Base-by-base conservation (phyloP, 2,888 invertebrate species). In the Drosophila maculinotata region DNA sequence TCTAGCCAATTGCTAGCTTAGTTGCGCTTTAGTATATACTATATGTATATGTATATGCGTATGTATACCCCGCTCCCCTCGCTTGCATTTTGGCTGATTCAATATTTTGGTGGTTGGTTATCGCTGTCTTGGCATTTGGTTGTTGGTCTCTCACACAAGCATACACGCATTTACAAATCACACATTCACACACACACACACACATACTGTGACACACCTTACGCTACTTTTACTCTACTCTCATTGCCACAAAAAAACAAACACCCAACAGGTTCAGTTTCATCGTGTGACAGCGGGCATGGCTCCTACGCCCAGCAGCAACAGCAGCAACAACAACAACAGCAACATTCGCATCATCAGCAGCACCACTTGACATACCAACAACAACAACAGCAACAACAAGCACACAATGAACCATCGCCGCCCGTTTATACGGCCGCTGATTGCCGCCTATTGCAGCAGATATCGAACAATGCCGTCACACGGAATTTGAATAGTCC, bases 251-350 rank as follows among this genome's bases (percentile, higher is more conserved):
- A 47, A 59, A 66, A 44, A 31, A 17, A 28, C 48, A 65, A 66
- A 69, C 66, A 64, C 59, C 62, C 79, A 80, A 82, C 68, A 94
- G 96, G 96, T 91, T 97, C 97, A 83, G 96, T 97, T 89, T 97
- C 97, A 84, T 97, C 97, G 88, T 97, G 97, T 92, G 97, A 97
- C 93, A 96, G 96, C 90, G 97, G 97, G 88, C 96, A 96, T 92
- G 96, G 96, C 87, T 96, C 96, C 58, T 95, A 95, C 90, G 92
- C 93, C 82, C 94, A 93, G 82, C 94, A 93, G 90, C 93, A 76
- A 54, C 89, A 70, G 8, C 64, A 77, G 15, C 75, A 70, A 20
- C 59, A 63, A 8, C 49, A 35, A 9, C 57, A 62, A 20, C 64
- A 51, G 28, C 62, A 51, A 20, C 72, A 60, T 53, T 56, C 63